Evolutionary conservation across 2,113 vertebrate species (phyloP).

Genomic region (Hemichromis elongatus): DNA sequence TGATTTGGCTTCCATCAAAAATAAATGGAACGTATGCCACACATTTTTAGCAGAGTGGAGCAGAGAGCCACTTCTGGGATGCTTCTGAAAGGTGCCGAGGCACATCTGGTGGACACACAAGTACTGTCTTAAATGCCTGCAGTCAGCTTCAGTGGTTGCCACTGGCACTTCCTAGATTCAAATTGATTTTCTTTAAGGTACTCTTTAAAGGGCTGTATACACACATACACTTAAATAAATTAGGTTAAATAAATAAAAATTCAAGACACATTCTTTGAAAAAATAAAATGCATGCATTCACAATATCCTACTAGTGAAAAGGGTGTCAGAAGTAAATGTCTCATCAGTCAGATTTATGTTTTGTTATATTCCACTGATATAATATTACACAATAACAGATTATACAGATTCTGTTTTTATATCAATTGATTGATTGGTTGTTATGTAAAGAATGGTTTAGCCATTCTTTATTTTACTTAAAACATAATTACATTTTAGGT

Average conservation of each 20-base stretch:
- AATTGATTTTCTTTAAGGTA: neutral
- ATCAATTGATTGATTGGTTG: neutral
- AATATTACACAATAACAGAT: neutral
- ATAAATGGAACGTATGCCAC: neutral
- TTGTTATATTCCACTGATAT: neutral
- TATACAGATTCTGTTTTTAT: neutral
- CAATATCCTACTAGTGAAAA: neutral
- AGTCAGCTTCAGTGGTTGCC: neutral
- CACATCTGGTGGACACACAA: neutral
- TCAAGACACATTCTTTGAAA: neutral
- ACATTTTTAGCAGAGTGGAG: neutral
- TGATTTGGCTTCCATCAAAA: neutral
- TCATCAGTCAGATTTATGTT: neutral
- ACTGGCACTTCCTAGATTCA: neutral
- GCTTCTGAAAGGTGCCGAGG: neutral
- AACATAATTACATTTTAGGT: neutral
- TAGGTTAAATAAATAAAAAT: neutral
- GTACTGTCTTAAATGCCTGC: neutral
- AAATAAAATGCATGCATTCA: neutral
- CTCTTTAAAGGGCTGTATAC: neutral
- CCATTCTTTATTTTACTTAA: neutral
- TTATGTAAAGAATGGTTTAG: neutral
- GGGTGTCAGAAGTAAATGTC: neutral
- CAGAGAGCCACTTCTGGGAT: neutral
- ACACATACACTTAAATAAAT: neutral